Evolutionary conservation across 1,140 invertebrate species (phyloP), one percentile per base, ranked within the genome.

Genomic region (Drosophila cardini): DNA sequence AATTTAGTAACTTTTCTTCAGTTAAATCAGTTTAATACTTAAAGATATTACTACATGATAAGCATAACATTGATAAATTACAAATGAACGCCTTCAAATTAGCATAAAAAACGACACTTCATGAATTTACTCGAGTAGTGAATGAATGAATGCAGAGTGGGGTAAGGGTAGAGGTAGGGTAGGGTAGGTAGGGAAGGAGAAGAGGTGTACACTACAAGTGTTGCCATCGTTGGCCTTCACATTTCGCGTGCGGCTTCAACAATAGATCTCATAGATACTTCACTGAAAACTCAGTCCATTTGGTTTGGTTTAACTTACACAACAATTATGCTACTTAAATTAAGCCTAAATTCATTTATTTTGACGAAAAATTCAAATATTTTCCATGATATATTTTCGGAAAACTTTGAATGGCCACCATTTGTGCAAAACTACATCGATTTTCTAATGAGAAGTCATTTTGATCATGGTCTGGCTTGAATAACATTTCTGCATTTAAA

Each of bases 191-290:
- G 60, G 50, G 15, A 36, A 21, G 16, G 34, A 4, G 9, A 18
- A 10, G 15, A 11, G 21, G 21, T 26, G 4, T 26, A 11, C 11
- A 16, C 36, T 5, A 26, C 38, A 52, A 32, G 32, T 68, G 53
- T 68, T 60, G 68, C 50, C 79, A 70, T 62, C 53, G 60, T 45
- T 85, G 82, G 79, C 82, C 82, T 86, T 86, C 82, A 86, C 82
- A 86, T 86, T 86, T 86, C 62, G 76, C 83, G 67, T 83, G 76
- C 46, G 72, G 46, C 72, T 21, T 48, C 71, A 69, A 73, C 71
- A 73, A 73, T 73, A 61, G 64, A 26, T 26, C 21, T 26, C 21
- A 26, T 26, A 26, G 21, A 26, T 2, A 26, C 21, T 4, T 26
- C 21, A 4, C 21, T 26, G 21, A 2, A 26, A 26, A 26, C 21